Conservation (phyloP, 2,888 invertebrate species). For the Diarsia mendica region DNA sequence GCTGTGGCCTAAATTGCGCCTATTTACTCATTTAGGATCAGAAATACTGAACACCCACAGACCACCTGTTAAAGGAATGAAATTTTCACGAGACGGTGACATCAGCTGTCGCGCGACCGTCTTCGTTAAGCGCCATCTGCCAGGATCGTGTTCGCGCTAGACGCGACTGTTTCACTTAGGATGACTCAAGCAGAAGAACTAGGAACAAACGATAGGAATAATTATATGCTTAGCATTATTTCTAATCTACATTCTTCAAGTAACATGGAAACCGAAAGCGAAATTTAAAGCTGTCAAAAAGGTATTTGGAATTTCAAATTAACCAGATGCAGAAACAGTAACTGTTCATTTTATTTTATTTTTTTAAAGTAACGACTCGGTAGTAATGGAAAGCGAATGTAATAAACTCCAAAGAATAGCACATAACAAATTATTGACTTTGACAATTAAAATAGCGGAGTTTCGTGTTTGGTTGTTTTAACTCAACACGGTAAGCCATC, state of each 20-base stretch:
- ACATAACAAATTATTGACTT: constrained; percentile 60
- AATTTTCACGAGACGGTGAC: constrained; percentile 76
- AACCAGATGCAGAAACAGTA: constrained; percentile 11
- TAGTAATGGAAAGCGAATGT: constrained; percentile 4
- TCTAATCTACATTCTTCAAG: constrained; percentile 2
- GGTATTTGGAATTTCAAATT: not conserved
- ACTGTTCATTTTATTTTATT: constrained; percentile 14
- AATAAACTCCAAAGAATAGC: constrained; percentile 58
- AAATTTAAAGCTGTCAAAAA: not conserved
- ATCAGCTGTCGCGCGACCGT: constrained; percentile 71
- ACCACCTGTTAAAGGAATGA: constrained; percentile 84
- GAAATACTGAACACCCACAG: constrained; percentile 83
- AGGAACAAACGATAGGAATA: not conserved
- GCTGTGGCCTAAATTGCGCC: constrained; percentile 86
- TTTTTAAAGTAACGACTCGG: not conserved
- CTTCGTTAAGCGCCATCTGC: constrained; percentile 66
- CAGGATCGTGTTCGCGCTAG: constrained; percentile 57
- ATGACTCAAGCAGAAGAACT: constrained; percentile 32
- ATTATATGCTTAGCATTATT: not conserved
- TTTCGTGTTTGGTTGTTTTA: constrained; percentile 58
- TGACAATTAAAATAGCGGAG: constrained; percentile 53
- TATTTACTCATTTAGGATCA: constrained; percentile 87
- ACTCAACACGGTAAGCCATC: constrained; percentile 67
- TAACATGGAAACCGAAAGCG: not conserved
- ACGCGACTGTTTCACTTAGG: constrained; percentile 56